Conservation (phyloP, 2,797 vertebrate species). For the Dermochelys coriacea region DNA sequence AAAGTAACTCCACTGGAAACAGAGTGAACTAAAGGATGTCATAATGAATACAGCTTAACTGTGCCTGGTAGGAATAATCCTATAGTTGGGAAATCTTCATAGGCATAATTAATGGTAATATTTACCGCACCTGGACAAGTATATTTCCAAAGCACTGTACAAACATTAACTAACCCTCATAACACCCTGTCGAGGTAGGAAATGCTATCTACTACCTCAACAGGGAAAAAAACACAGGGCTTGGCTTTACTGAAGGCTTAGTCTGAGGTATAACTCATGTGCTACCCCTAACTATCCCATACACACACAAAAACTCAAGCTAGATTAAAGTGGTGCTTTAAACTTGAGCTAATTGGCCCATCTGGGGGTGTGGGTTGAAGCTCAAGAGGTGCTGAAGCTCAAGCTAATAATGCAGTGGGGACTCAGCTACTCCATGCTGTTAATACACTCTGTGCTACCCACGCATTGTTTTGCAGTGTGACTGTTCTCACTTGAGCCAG, state of each 20-base stretch:
- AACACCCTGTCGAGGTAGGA: constrained; percentile 1
- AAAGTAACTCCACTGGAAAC: background rate
- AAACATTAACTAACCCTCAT: background rate
- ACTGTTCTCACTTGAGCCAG: background rate
- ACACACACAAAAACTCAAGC: background rate
- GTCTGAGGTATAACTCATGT: background rate
- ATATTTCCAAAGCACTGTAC: background rate
- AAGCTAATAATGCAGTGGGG: background rate
- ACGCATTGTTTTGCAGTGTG: background rate
- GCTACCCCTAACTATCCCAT: background rate
- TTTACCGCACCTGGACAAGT: constrained; percentile 31
- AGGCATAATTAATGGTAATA: constrained; percentile 8
- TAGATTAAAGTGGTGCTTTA: background rate
- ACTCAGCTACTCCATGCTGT: background rate
- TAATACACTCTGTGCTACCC: background rate
- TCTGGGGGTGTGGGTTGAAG: background rate
- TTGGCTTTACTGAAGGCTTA: background rate
- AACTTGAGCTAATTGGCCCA: background rate
- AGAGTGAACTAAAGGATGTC: background rate
- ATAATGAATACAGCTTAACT: background rate
- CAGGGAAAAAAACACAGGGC: background rate
- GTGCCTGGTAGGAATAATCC: constrained; percentile 18
- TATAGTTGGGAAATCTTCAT: constrained; percentile 11
- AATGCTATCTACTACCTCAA: background rate
- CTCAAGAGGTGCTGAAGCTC: background rate